Evolutionary conservation across 2,888 invertebrate species (phyloP), one percentile per base, ranked within the genome.

Genomic region (Coelinius sp.): DNA sequence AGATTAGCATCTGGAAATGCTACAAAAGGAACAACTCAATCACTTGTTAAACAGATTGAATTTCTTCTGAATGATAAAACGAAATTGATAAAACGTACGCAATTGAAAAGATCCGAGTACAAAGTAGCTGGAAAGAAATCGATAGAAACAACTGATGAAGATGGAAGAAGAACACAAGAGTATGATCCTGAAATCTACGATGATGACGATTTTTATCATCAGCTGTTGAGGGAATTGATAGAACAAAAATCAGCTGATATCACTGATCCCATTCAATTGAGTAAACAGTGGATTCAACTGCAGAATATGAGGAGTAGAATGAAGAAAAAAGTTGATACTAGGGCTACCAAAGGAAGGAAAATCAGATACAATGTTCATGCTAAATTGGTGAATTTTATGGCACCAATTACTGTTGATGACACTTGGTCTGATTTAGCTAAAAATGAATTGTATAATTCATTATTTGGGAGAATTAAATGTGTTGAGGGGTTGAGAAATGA

Each of bases 161-260:
- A 86, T 53, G 83, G 80, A 5, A 88, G 89, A 64, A 76, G 82
- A 49, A 84, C 88, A 72, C 91, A 91, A 78, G 92, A 93, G 79
- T 92, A 92, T 76, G 93, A 95, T 82, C 82, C 90, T 0, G 95
- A 98, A 88, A 95, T 98, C 81, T 99, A 96, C 89, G 98, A 99
- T 86, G 99, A 99, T 84, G 95, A 95, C 81, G 99, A 99, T 85
- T 99, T 99, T 87, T 99, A 99, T 88, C 97, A 98, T 87, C 96
- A 97, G 82, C 89, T 98, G 68, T 89, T 99, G 52, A 90, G 96
- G 75, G 97, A 98, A 86, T 89, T 99, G 44, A 97, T 99, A 76
- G 97, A 98, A 86, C 93, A 94, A 77, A 97, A 97, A 88, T 94
- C 96, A 0, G 92, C 93, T 2, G 93, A 94, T 81, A 91, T 95